Conservation (phyloP, 2,797 vertebrate genomes). For the Eremophila alpestris region DNA sequence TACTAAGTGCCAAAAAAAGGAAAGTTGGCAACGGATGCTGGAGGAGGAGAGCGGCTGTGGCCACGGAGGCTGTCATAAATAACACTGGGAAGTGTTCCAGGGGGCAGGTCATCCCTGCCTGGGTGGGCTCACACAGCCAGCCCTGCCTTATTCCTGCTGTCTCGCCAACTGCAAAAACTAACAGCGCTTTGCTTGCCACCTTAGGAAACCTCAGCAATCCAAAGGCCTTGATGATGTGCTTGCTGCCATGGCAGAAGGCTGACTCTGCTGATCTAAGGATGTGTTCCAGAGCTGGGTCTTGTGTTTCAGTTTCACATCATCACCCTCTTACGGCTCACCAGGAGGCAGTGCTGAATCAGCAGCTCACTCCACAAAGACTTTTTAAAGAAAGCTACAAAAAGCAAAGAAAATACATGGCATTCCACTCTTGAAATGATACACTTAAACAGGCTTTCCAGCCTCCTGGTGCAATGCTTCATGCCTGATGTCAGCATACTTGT, state of each 20-base stretch:
- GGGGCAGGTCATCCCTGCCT: not conserved
- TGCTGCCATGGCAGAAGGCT: not conserved
- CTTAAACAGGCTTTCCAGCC: not conserved
- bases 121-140: slow-evolving; percentile 1
- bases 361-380: not conserved
- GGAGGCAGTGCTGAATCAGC: slow-evolving; percentile 39
- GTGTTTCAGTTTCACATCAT: slow-evolving; percentile 14
- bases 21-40: not conserved
- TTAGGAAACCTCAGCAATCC: not conserved
- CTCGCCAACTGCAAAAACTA: not conserved
- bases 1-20: not conserved
- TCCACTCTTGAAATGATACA: not conserved
- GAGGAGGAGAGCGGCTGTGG: not conserved
- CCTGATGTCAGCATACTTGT: not conserved
- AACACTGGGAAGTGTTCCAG: not conserved
- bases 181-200: not conserved
- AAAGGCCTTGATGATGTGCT: not conserved
- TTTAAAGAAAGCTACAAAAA: not conserved
- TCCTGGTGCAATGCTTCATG: not conserved
- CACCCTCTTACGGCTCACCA: not conserved
- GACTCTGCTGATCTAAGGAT: not conserved
- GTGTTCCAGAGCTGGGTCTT: not conserved
- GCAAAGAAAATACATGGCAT: slow-evolving; percentile 1
- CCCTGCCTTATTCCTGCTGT: rapidly evolving
- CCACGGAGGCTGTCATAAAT: not conserved